Percentiles rank a stretch among this genome's conserved stretches.
Conservation (phyloP, 2,888 invertebrate genomes). For the Plagodis dolabraria region DNA sequence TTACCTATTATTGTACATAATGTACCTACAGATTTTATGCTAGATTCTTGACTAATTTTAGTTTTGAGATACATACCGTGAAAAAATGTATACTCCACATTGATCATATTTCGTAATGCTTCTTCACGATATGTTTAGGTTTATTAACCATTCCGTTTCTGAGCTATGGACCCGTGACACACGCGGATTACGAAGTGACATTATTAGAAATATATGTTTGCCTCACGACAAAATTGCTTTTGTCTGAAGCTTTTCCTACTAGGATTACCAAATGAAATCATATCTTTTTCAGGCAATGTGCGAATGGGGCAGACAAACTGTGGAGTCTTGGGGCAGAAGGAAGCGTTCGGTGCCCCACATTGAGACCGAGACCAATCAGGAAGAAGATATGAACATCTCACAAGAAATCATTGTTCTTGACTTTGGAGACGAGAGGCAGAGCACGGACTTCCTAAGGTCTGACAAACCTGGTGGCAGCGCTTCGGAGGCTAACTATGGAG, state of each 20-base stretch:
- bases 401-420: conserved; percentile 97
- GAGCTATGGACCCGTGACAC: too few species aligned
- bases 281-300: conserved; percentile 89
- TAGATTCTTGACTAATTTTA: too few species aligned
- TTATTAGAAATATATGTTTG: background rate
- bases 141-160: too few species aligned
- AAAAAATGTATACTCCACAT: too few species aligned
- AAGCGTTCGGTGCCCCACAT: conserved; percentile 87
- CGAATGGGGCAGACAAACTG: conserved; percentile 95
- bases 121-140: too few species aligned
- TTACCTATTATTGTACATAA: too few species aligned
- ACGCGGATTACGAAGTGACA: too few species aligned
- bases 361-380: conserved; percentile 87
- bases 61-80: too few species aligned
- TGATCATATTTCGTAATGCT: too few species aligned
- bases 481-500: conserved; percentile 89
- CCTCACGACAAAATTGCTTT: background rate
- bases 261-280: background rate
- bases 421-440: conserved; percentile 94
- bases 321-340: conserved; percentile 96
- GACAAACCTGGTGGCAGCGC: conserved; percentile 88
- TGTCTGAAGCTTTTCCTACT: background rate
- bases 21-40: too few species aligned
- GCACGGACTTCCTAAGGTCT: conserved; percentile 89
- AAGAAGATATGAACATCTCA: conserved; percentile 96